Evolutionary conservation across 1,140 invertebrate species (phyloP), one percentile per base, ranked within the genome.

Genomic region (Papilio xuthus): DNA sequence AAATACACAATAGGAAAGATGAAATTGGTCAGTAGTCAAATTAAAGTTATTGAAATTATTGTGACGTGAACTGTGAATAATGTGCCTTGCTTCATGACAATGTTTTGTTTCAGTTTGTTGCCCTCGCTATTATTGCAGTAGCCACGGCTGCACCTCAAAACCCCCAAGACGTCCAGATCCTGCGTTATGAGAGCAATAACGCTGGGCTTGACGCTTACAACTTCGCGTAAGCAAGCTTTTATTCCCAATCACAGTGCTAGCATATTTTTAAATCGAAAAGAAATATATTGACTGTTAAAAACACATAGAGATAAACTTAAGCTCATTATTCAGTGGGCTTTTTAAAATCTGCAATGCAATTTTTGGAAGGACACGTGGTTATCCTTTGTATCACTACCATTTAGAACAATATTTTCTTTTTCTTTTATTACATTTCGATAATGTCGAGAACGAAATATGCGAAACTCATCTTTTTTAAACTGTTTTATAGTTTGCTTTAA

Each of bases 161-260:
- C 50, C 90, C 82, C n/a, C 90, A 91, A 79, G 89, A 94, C 79
- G 94, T 94, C 1, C 91, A 94, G 77, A 93, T 95, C 72, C 37
- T 95, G 6, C 88, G 91, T 73, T 92, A 95, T 81, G 95, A 94
- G 0, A 84, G 87, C 4, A 89, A 94, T 78, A 86, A 90, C 28
- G 85, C 80, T 73, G 87, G 93, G 56, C 72, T 91, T 7, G 90
- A 89, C 63, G 85, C 89, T 28, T 94, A 94, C 85, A 91, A 82
- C 77, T 94, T 93, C 77, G 93, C 90, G 93, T 94, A 89, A 93
- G 91, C 75, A 42, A 56, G 28, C 77, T 80, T 73, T 67, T 69
- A 60, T 60, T 41, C 47, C 13, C 4, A 75, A 32, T 44, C 10
- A 8, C 37, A 41, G 53, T 23, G 53, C 13, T 3, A 15, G 13